Base-by-base conservation (phyloP, 2,888 invertebrate species). In the Sarcophaga rosellei region DNA sequence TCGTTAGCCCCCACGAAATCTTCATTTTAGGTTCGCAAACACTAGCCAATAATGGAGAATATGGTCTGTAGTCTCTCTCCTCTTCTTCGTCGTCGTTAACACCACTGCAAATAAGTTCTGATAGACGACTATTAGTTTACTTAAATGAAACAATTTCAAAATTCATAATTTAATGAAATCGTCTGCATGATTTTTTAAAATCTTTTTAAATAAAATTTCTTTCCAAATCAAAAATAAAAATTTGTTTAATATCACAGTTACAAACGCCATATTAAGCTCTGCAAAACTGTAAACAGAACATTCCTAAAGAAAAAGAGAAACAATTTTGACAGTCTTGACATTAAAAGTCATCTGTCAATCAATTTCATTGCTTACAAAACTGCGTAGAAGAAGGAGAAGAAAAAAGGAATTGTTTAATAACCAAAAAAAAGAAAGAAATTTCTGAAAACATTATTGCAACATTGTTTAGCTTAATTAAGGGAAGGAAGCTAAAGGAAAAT, bases 321-420 rank as follows among this genome's bases (percentile, higher is more conserved):
- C 84, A 88, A 88, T 89, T 91, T 89, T 90, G 90, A 91, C 91
- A 91, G 86, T 88, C 88, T 89, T 89, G 90, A 90, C 92, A 91
- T 90, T 90, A 90, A 90, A 89, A 89, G 91, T 92, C 92, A 92
- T 89, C 90, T 91, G 92, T 92, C 92, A 90, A 91, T 92, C 92
- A 92, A 90, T 88, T 89, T 90, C 91, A 91, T 89, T 66, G 85
- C 57, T 81, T 76, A 66, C 80, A 82, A 61, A 75, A 65, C 44
- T 77, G 11, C 15, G 25, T 72, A 72, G 63, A 66, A 35, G 35
- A 10, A 35, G 35, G 35, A 35, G 35, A 35, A 35, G 35, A 10
- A 35, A 35, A 35, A 10, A 10, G 35, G 1, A 35, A 35, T 35
- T 35, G 3, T 53, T 53, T 53, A 17, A 3, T 53, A 1, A n/a